Percentiles rank a stretch among this genome's conserved stretches.
Conservation (phyloP, 2,113 vertebrate species). For the Cichladusa arquata region DNA sequence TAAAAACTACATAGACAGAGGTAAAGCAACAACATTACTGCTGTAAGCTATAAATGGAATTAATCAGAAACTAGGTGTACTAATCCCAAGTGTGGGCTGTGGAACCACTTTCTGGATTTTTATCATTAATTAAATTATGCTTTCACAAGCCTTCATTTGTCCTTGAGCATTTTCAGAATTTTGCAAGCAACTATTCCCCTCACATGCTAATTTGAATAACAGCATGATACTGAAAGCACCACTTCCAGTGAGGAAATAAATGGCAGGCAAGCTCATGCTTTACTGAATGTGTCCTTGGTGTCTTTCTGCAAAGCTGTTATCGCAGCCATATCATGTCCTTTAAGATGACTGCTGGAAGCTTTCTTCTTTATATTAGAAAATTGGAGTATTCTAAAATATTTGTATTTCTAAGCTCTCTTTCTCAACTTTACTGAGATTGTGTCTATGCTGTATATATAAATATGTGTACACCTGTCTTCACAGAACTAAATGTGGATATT, state of each 20-base stretch:
- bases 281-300: neutral
- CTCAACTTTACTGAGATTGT: neutral
- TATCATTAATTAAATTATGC: neutral
- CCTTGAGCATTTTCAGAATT: conserved; percentile 1
- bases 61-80: neutral
- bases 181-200: neutral
- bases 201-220: neutral
- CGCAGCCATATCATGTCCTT: neutral
- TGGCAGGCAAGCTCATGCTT: neutral
- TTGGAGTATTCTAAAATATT: neutral
- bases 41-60: neutral
- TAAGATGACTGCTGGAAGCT: neutral
- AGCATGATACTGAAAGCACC: neutral
- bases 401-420: neutral
- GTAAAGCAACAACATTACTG: neutral
- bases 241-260: neutral
- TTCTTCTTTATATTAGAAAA: neutral
- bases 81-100: neutral
- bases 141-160: neutral
- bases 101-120: neutral
- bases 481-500: neutral
- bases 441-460: neutral
- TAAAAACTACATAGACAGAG: neutral
- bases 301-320: neutral
- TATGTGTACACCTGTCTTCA: neutral